A percentile compares a stretch with the other conserved stretches of the same genome.
Conservation (phyloP, 1,140 invertebrate genomes). For the Danaus melanippus region DNA sequence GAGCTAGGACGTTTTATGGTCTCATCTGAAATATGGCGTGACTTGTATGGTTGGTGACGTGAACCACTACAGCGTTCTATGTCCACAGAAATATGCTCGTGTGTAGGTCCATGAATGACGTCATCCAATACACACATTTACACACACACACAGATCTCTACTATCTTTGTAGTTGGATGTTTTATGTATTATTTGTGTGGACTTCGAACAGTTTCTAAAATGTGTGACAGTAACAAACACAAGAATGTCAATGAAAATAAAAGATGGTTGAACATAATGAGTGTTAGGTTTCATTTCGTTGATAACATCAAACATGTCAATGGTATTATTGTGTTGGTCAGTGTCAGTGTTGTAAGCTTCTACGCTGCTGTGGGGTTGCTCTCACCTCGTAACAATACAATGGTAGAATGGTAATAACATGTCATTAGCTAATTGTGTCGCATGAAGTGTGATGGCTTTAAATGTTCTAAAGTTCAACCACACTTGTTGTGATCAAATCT, state of each 20-base stretch:
- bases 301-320: slow-evolving; percentile 33
- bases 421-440: slow-evolving; percentile 31
- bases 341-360: slow-evolving; percentile 66
- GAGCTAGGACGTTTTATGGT: slow-evolving; percentile 69
- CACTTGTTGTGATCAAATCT: slow-evolving; percentile 21
- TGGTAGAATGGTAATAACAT: slow-evolving; percentile 29
- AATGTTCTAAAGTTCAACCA: slow-evolving; percentile 31
- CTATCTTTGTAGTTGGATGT: too few species aligned
- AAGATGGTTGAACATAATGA: slow-evolving; percentile 45
- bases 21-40: slow-evolving; percentile 70
- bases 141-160: too few species aligned
- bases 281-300: slow-evolving; percentile 27
- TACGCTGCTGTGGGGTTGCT: slow-evolving; percentile 54
- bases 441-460: slow-evolving; percentile 53
- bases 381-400: slow-evolving; percentile 34
- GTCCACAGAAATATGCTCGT: slow-evolving; percentile 25
- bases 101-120: too few species aligned
- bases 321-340: slow-evolving; percentile 48
- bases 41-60: slow-evolving; percentile 60
- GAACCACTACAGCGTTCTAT: slow-evolving; percentile 49
- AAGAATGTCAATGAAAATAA: slow-evolving; percentile 36
- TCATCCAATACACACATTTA: too few species aligned
- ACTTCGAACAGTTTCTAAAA: slow-evolving; percentile 27
- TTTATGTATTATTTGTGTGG: slow-evolving; percentile 21
- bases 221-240: slow-evolving; percentile 20